Conservation (phyloP, 2,797 vertebrate species). For the Chaetodon trifasciatus region DNA sequence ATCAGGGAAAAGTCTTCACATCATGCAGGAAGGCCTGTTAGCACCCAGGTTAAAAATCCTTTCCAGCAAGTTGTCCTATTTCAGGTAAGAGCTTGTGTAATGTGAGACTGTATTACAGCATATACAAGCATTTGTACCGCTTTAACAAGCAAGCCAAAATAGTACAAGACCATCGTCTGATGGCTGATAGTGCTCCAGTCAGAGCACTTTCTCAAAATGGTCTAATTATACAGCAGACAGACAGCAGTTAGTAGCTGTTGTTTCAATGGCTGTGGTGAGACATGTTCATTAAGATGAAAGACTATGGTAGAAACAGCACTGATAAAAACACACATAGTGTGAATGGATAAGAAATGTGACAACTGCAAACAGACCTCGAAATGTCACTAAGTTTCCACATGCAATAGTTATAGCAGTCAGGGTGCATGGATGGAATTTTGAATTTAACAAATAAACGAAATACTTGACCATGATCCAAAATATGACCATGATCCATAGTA, state of each 20-base stretch:
- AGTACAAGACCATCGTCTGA: conserved; percentile 15
- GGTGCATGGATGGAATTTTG: background rate
- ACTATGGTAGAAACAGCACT: conserved; percentile 1
- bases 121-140: background rate
- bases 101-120: background rate
- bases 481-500: conserved; percentile 6
- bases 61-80: background rate
- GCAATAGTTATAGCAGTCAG: background rate
- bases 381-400: background rate
- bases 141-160: conserved; percentile 21
- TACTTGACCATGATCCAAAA: background rate
- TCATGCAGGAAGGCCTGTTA: background rate
- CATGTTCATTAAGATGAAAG: conserved; percentile 25
- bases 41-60: background rate
- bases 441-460: background rate
- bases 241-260: conserved; percentile 16
- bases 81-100: background rate
- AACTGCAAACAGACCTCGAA: conserved; percentile 1
- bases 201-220: conserved; percentile 26
- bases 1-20: conserved; percentile 4
- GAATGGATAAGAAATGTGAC: background rate
- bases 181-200: conserved; percentile 21
- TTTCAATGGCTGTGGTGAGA: conserved; percentile 14
- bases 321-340: background rate
- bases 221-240: conserved; percentile 35